Conservation (phyloP, 2,113 vertebrate species). For the Sphyrna mokarran region DNA sequence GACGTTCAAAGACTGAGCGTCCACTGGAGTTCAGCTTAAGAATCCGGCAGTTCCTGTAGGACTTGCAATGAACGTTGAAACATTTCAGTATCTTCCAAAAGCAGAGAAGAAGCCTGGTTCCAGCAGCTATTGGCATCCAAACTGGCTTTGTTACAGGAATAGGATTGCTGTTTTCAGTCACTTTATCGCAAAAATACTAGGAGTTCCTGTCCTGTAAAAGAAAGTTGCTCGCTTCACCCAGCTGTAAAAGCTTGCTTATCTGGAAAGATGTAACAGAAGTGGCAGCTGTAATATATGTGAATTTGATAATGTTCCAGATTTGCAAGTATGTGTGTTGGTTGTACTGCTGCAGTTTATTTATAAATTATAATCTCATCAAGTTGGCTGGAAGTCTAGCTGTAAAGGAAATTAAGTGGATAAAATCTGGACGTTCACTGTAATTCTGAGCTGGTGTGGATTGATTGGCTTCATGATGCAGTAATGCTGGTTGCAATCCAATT, state of each 20-base stretch:
- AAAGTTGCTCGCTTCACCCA: not conserved
- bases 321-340: not conserved
- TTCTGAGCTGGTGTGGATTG: not conserved
- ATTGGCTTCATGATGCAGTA: not conserved
- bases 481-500: not conserved
- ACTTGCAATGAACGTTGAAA: not conserved
- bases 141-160: not conserved
- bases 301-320: not conserved
- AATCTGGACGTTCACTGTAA: constrained; percentile 6
- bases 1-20: too few species aligned
- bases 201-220: not conserved
- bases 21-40: not conserved
- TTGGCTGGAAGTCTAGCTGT: not conserved
- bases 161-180: not conserved
- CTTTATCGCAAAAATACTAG: not conserved
- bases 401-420: not conserved
- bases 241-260: not conserved
- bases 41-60: not conserved
- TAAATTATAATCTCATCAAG: not conserved
- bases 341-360: not conserved
- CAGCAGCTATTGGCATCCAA: not conserved
- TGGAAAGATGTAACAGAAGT: not conserved
- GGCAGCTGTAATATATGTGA: not conserved
- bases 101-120: not conserved
- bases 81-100: not conserved